These are phyloP conservation scores for Dermatophagoides farinae DNA, from an alignment of 1,140 invertebrate genomes.

Conservation along the genomic window DNA sequence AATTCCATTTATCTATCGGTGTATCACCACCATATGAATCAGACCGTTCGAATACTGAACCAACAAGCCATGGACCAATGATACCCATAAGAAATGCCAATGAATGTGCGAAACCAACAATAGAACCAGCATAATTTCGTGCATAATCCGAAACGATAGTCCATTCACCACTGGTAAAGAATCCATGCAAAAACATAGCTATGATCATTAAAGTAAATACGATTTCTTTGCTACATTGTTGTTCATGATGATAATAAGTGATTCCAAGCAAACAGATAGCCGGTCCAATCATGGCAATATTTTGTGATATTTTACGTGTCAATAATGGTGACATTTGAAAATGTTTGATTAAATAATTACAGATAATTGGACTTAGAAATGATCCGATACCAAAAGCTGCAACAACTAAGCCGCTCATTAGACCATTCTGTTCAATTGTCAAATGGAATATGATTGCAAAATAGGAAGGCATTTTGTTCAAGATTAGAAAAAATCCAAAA, in stretches of 20 bases:
- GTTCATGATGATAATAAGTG: conserved; percentile 8
- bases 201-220: conserved; percentile 13
- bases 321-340: conserved; percentile 16
- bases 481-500: conserved; percentile 80
- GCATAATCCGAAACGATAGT: conserved; percentile 39
- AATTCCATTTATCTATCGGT: conserved; percentile 39
- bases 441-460: neutral
- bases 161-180: conserved; percentile 17
- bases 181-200: conserved; percentile 16
- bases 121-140: conserved; percentile 48
- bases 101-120: conserved; percentile 23
- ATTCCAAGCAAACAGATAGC: conserved; percentile 11
- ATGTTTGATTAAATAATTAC: conserved; percentile 15
- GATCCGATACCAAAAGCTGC: conserved; percentile 15
- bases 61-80: conserved; percentile 1
- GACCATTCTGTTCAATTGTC: conserved; percentile 8
- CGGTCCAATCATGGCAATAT: conserved; percentile 18
- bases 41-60: neutral
- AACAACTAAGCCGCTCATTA: conserved; percentile 14
- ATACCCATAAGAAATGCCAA: neutral
- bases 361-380: conserved; percentile 15
- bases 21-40: neutral
- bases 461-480: neutral
- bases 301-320: conserved; percentile 20
- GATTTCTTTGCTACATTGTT: conserved; percentile 9